phyloP scores from a whole-genome alignment of 2,113 vertebrate genomes.

The Ancistrus triradiatus region DNA sequence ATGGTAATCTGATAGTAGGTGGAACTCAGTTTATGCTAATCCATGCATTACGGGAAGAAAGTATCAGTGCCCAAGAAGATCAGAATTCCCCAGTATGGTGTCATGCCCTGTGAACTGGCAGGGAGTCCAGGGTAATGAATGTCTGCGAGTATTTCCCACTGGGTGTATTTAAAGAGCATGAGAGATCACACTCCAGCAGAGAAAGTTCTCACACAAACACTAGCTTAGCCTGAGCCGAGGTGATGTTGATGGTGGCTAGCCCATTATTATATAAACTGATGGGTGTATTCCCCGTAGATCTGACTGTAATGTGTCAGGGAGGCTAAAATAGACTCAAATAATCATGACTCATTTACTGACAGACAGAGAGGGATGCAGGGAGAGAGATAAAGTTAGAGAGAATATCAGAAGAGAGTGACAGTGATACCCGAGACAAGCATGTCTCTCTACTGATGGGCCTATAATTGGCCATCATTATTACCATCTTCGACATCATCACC shows the following conservation, averaged over 20 bases:
- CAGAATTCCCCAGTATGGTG: neutral
- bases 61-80: neutral
- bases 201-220: conserved; percentile 17
- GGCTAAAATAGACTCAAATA: conserved; percentile 16
- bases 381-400: neutral
- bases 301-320: conserved; percentile 5
- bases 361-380: conserved; percentile 8
- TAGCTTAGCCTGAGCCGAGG: neutral
- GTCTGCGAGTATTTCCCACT: conserved; percentile 1
- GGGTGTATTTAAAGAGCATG: conserved; percentile 15
- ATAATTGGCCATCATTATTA: conserved; percentile 7
- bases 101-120: conserved; percentile 8
- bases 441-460: neutral
- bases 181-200: neutral
- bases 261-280: conserved; percentile 18
- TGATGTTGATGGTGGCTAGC: conserved; percentile 4
- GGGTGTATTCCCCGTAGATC: neutral
- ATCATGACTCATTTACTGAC: conserved; percentile 23
- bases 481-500: neutral
- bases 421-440: conserved; percentile 13
- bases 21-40: neutral
- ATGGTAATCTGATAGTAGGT: conserved; percentile 1
- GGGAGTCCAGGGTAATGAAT: conserved; percentile 8
- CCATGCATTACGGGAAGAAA: conserved; percentile 6
- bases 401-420: neutral